phyloP scores from a whole-genome alignment of 2,888 invertebrate genomes.

The Hemaris fuciformis region DNA sequence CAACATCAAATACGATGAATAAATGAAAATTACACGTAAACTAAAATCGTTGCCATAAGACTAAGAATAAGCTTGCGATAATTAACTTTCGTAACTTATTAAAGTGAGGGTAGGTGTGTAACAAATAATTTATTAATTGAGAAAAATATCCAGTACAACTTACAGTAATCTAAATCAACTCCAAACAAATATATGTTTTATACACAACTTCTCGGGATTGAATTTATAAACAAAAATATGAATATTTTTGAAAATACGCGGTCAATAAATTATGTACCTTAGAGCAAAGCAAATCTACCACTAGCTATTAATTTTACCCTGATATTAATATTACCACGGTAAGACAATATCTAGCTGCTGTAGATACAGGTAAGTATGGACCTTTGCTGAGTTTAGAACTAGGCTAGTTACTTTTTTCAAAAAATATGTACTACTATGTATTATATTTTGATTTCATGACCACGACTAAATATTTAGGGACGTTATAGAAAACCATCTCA shows the following conservation, averaged over 20 bases:
- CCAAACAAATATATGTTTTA: not conserved
- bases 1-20: not conserved
- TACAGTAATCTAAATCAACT: not conserved
- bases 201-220: too few relatives aligned
- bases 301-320: not conserved
- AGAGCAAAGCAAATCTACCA: not conserved
- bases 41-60: not conserved
- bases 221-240: not conserved
- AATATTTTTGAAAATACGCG: not conserved
- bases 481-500: too few relatives aligned
- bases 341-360: not conserved
- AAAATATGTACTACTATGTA: too few relatives aligned
- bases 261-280: not conserved
- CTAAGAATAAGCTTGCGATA: not conserved
- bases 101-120: not conserved
- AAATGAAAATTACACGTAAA: not conserved
- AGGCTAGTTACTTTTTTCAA: too few relatives aligned
- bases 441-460: too few relatives aligned
- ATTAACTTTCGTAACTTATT: not conserved
- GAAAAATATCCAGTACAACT: not conserved
- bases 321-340: not conserved
- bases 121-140: not conserved
- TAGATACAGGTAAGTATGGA: too few relatives aligned
- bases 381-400: too few relatives aligned
- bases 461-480: too few relatives aligned